Base-by-base conservation (phyloP, 2,113 vertebrate species). In the Saccopteryx leptura region DNA sequence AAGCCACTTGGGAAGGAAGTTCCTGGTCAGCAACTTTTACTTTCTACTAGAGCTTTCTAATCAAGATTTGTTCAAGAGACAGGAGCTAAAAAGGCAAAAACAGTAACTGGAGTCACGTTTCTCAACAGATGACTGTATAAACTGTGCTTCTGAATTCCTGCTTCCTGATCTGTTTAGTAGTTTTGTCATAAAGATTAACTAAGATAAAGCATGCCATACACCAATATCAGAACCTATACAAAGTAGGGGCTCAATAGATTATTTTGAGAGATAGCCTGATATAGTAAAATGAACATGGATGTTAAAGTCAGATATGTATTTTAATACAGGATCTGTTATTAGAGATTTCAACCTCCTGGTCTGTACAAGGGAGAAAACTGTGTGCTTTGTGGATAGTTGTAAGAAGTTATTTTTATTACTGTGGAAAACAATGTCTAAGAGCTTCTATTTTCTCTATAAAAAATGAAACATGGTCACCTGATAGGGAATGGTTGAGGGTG, bases 261-360 rank as follows among this genome's bases (percentile, higher is more conserved):
- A 79, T 83, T 65, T 58, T 93, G 69, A 93, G 48, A 93, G 18
- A 50, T 66, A 94, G 28, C 8, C n/a, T 76, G 31, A 11, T 93
- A 8, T n/a, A 68, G 9, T 75, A 81, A 85, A 87, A 87, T 52
- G 46, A 75, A 69, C 21, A 61, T 65, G 52, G 17, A 88, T 81
- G 88, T 83, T 71, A 52, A 58, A 87, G 52, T n/a, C 65, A 74
- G 52, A 93, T 26, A 60, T 72, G 33, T 71, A 87, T 86, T 82
- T 95, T 95, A 79, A 79, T 60, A 76, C 1, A 60, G 6, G 21
- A 11, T 75, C 71, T 39, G n/a, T 52, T 80, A 39, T n/a, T 63
- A 65, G 21, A 94, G 24, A 92, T 89, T 87, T 92, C 48, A 93
- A 60, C 17, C 68, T 92, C 48, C 60, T 95, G 75, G 88, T 54